phyloP scores from a whole-genome alignment of 2,797 vertebrate species.

The Naso thynnoides region DNA sequence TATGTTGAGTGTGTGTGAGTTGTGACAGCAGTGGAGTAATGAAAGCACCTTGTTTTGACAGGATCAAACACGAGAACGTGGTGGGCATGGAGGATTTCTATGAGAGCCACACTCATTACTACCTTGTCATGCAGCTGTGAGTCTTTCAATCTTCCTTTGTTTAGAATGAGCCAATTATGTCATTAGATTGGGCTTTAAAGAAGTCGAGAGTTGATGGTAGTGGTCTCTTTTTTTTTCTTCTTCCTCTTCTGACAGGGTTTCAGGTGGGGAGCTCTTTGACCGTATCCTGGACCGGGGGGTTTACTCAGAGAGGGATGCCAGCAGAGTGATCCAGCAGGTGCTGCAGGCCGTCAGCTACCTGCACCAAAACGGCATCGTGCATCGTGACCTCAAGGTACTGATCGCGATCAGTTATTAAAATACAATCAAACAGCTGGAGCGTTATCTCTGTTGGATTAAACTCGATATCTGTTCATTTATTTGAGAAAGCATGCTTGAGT shows the following conservation, averaged over 20 bases:
- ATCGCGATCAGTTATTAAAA: not conserved
- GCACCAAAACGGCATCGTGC: slow-evolving; percentile 93
- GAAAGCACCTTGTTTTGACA: slow-evolving; percentile 62
- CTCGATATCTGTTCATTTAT: too few relatives aligned
- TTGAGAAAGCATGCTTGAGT: too few relatives aligned
- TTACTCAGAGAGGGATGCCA: slow-evolving; percentile 97
- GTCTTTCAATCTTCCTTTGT: slow-evolving; percentile 57
- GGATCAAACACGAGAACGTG: slow-evolving; percentile 96
- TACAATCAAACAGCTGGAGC: not conserved
- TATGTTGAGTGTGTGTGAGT: not conserved
- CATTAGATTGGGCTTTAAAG: not conserved
- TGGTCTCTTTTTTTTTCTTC: not conserved
- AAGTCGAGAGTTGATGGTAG: not conserved
- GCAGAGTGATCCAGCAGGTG: slow-evolving; percentile 94
- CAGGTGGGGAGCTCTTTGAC: slow-evolving; percentile 97
- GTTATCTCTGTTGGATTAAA: not conserved
- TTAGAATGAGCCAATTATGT: not conserved
- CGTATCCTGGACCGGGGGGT: slow-evolving; percentile 96
- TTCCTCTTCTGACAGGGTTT: slow-evolving; percentile 83
- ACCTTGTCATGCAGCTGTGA: slow-evolving; percentile 98
- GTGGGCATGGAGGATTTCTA: slow-evolving; percentile 96
- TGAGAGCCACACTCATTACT: slow-evolving; percentile 94
- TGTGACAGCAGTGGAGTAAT: not conserved
- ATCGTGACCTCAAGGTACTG: slow-evolving; percentile 94
- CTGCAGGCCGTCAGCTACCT: slow-evolving; percentile 93